Conservation (phyloP, 2,797 vertebrate species). For the Echiichthys vipera region DNA sequence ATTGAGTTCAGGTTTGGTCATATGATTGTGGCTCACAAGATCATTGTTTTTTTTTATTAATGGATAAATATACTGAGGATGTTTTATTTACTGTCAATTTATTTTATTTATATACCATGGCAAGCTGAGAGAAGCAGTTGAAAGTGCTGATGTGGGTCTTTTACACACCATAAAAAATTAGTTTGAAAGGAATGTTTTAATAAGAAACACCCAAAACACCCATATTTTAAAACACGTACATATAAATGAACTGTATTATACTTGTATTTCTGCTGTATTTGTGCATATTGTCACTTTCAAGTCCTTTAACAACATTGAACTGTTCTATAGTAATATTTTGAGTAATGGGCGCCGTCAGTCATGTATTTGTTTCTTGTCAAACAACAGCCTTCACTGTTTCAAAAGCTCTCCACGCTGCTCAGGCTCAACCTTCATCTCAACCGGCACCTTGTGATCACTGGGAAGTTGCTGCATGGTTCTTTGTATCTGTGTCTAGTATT, state of each 20-base stretch:
- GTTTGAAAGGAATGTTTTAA: too few relatives aligned
- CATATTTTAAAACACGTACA: too few relatives aligned
- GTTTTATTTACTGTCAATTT: too few relatives aligned
- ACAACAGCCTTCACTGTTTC: not conserved
- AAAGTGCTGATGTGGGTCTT: too few relatives aligned
- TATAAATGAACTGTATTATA: not conserved
- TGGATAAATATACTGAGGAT: too few relatives aligned
- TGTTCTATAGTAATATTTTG: not conserved
- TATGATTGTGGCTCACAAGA: not conserved
- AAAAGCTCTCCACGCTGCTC: not conserved
- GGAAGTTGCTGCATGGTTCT: not conserved
- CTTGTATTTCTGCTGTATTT: not conserved
- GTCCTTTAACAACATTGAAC: not conserved
- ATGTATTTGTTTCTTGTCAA: slow-evolving; percentile 5
- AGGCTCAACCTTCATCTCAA: not conserved
- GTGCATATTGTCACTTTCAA: not conserved
- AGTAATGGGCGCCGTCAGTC: not conserved
- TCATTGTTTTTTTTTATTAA: too few relatives aligned
- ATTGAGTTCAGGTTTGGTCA: not conserved
- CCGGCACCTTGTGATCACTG: not conserved
- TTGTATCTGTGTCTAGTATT: not conserved
- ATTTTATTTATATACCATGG: too few relatives aligned
- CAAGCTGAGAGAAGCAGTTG: too few relatives aligned
- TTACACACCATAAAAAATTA: too few relatives aligned
- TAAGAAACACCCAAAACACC: too few relatives aligned